Base-by-base conservation (phyloP, 2,113 vertebrate species). In the Cyanoderma ruficeps region DNA sequence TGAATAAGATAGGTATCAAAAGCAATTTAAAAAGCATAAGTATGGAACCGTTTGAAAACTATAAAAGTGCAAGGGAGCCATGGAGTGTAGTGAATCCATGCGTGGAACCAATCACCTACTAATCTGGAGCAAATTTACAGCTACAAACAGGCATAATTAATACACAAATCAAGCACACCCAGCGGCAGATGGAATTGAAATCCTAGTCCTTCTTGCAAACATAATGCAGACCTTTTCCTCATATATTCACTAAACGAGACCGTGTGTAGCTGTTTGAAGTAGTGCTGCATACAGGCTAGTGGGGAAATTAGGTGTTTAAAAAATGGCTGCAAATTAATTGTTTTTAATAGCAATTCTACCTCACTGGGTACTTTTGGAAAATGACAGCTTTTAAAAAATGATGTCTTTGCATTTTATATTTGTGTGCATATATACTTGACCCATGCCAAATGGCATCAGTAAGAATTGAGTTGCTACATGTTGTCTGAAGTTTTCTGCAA, bases 91-190 rank as follows among this genome's bases (percentile, higher is more conserved):
- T 64, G 69, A 90, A 93, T 90, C 88, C 37, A 31, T 86, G 72
- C 13, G 39, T 6, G 0, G 85, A 94, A 84, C 60, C 83, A 93
- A 93, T 95, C 92, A 86, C 69, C 64, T 90, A 56, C 83, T 95
- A 92, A 93, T 93, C 93, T 96, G 94, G 92, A 95, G 92, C 72
- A 96, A 96, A 96, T 96, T 94, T 96, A 94, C 94, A 93, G 69
- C 92, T 95, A 92, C 92, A 93, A 95, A 95, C 86, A 94, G 92
- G 65, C 80, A 93, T 94, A 97, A 96, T 97, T 96, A 95, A 94
- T 95, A 91, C 74, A 96, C 90, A 94, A 96, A 79, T 96, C 95
- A 96, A 91, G 88, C 90, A 96, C 95, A 96, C 95, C 44, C 90
- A 71, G 68, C 10, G 0, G 93, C 94, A 96, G 89, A 96, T 94